phyloP scores from a whole-genome alignment of 2,888 invertebrate genomes.

The Saturnia pavonia region DNA sequence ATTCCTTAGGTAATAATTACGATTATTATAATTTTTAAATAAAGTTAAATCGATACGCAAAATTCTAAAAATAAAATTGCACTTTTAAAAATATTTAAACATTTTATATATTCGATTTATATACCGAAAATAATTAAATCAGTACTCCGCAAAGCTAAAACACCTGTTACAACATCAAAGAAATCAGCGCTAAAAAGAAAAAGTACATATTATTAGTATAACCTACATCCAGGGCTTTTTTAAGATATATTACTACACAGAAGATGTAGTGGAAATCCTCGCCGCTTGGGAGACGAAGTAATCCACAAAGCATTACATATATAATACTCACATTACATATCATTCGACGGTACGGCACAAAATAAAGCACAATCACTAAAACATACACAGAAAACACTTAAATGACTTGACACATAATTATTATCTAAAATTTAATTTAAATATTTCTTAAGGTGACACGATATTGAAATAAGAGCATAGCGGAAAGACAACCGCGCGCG shows the following conservation, averaged over 20 bases:
- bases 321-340: slow-evolving; percentile 15
- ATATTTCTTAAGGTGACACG: slow-evolving; percentile 36
- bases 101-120: neutral
- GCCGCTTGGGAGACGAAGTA: slow-evolving; percentile 12
- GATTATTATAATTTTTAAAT: neutral
- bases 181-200: neutral
- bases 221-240: slow-evolving; percentile 18
- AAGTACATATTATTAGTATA: slow-evolving; percentile 14
- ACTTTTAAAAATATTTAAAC: neutral
- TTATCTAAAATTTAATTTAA: neutral
- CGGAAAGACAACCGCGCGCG: slow-evolving; percentile 48
- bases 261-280: slow-evolving; percentile 13
- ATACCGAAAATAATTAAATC: neutral
- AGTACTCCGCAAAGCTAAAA: neutral
- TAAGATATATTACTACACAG: slow-evolving; percentile 15
- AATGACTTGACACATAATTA: slow-evolving; percentile 20
- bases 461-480: slow-evolving; percentile 33
- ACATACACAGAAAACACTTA: slow-evolving; percentile 17
- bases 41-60: neutral
- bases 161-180: slow-evolving; percentile 5
- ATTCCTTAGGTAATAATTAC: neutral
- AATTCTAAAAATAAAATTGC: no score
- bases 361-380: slow-evolving; percentile 14
- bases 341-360: slow-evolving; percentile 5
- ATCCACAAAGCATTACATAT: slow-evolving; percentile 11